Base-by-base conservation (phyloP, 2,888 invertebrate genomes). In the Junonia oenone region DNA sequence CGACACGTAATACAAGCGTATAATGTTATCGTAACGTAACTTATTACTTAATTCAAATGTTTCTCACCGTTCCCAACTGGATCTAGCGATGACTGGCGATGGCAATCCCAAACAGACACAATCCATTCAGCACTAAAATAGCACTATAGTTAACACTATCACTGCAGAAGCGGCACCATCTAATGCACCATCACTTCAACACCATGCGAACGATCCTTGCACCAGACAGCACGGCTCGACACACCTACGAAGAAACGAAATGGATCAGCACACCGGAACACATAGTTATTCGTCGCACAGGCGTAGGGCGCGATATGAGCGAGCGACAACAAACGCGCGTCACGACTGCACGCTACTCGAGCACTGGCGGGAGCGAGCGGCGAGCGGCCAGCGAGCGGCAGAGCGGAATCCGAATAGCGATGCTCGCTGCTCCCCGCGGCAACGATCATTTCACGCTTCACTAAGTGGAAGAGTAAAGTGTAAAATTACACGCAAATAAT, bases 101-200 rank as follows among this genome's bases (percentile, higher is more conserved):
- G 81, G 82, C 84, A 90, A 90, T 90, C 89, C 89, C 84, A 87
- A 79, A 74, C 68, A 75, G 72, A 79, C 87, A 87, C 89, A 89
- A 90, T 87, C 81, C 87, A 86, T 85, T 74, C 85, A 89, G 73
- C 88, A 90, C 89, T 76, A 74, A 72, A 43, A 68, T 68, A 69
- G 79, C 86, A 87, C 88, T 86, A 76, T 82, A 78, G 80, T 79
- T 78, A 76, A 80, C 89, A 89, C 88, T 81, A 75, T 71, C 83
- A 87, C 87, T 86, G 72, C 78, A 72, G 79, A 76, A 78, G 73
- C 69, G 73, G 76, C 81, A 83, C 85, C 78, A 82, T 73, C 78
- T 76, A 78, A 81, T 74, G 78, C 85, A 89, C 88, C 83, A 85
- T 78, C 88, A 89, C 88, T 83, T 81, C 74, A 81, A 81, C 87